phyloP scores from a whole-genome alignment of 2,113 vertebrate species.

The Ciconia boyciana region DNA sequence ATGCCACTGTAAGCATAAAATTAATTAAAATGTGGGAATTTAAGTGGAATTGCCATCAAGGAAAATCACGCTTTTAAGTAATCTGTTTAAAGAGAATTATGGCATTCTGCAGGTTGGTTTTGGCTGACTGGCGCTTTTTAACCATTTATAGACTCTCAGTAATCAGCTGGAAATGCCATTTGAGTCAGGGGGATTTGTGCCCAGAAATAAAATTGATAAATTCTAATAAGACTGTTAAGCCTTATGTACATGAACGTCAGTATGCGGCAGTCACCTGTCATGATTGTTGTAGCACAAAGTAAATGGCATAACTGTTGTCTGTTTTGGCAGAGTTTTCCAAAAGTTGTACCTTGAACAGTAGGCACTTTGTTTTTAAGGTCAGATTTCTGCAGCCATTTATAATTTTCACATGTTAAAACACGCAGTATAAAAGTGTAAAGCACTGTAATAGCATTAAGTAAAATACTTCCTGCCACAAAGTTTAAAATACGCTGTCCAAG shows the following conservation, averaged over 20 bases:
- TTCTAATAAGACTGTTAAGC: not conserved
- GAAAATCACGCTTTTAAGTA: not conserved
- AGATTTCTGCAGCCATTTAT: not conserved
- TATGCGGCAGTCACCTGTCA: not conserved
- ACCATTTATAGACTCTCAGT: not conserved
- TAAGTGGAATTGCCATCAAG: not conserved
- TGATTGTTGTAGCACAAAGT: not conserved
- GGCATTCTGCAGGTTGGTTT: not conserved
- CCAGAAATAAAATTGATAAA: not conserved
- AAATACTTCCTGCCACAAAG: conserved; percentile 21
- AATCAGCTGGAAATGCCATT: not conserved
- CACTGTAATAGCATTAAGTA: not conserved
- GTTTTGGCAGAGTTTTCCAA: not conserved
- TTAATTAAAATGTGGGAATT: not conserved
- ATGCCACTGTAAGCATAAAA: not conserved
- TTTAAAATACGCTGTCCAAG: not conserved
- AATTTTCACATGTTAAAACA: not conserved
- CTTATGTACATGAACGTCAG: not conserved
- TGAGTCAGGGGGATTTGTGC: not conserved
- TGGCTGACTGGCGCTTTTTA: not conserved
- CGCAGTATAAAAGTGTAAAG: not conserved
- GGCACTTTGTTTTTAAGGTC: not conserved
- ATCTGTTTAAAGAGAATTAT: not conserved
- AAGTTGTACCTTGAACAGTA: not conserved
- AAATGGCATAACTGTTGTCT: not conserved